Evolutionary conservation across 2,888 invertebrate genomes (phyloP), one percentile per base, ranked within the genome.

Genomic region (Epistrophella euchroma): DNA sequence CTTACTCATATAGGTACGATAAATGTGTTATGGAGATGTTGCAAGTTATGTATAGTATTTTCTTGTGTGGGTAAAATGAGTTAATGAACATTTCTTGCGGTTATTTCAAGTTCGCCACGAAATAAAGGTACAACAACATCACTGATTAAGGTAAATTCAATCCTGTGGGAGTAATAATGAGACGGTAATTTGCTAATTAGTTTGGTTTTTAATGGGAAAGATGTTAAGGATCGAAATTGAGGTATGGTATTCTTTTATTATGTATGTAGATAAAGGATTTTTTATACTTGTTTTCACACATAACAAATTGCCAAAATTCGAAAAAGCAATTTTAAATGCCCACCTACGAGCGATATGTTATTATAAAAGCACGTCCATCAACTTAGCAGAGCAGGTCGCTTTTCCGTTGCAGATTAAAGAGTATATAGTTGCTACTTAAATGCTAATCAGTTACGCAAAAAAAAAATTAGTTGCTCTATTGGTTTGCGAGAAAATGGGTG

Each of bases 161-260:
- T 45, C 86, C 82, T 10, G 17, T 19, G 86, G 86, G 86, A 86
- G 64, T 74, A 71, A 82, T 82, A 64, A 71, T 28, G 28, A 40
- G 58, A 77, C 78, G 86, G 82, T 86, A 86, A 78, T 82, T 81
- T 74, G 82, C 45, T 82, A 86, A 86, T 86, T 82, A 86, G 56
- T 77, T 28, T 4, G 19, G 56, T 50, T 37, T 68, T 68, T 52
- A 52, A 58, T 43, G 56, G 3, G 5, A 6, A 15, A 22, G 15
- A 15, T 7, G 15, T 13, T 19, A 13, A 50, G 45, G n/a, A 66
- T 32, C 15, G 50, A 66, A 50, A 19, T 5, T 22, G 35, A 58
- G 13, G 37, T 15, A 19, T 2, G 11, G 4, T 19, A 11, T 56
- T 56, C 11, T n/a, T 17, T 32, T 32, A 7, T 47, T 43, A 45